These are phyloP conservation scores for Yponomeuta malinellus DNA, from an alignment of 2,888 invertebrate genomes.

Conservation along the genomic window DNA sequence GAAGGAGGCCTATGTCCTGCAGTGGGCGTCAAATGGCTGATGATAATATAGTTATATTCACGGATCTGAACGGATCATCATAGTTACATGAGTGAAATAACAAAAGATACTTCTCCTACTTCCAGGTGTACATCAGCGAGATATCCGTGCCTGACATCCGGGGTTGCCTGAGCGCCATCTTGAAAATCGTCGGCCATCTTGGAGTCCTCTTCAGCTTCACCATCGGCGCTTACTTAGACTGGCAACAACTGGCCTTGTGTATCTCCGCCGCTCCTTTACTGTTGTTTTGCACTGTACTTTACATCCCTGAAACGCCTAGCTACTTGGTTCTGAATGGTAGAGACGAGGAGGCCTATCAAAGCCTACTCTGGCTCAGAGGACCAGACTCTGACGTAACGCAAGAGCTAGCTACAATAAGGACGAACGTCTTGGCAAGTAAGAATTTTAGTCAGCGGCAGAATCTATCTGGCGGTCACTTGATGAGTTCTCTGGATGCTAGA, in stretches of 20 bases:
- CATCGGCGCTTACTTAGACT: conserved; percentile 88
- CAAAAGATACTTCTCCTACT: conserved; percentile 23
- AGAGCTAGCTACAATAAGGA: conserved; percentile 82
- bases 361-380: conserved; percentile 89
- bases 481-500: conserved; percentile 58
- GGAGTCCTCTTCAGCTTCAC: conserved; percentile 90
- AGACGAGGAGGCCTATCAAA: conserved; percentile 78
- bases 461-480: conserved; percentile 58
- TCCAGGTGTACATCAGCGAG: conserved; percentile 92
- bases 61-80: too few species aligned
- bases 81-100: background rate
- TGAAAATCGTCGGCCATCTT: conserved; percentile 89
- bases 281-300: conserved; percentile 83
- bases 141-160: conserved; percentile 91
- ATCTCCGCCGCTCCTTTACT: conserved; percentile 87
- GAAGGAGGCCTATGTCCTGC: too few species aligned
- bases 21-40: too few species aligned
- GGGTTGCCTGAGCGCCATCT: conserved; percentile 89
- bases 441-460: conserved; percentile 67
- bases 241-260: conserved; percentile 88
- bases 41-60: too few species aligned
- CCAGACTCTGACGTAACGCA: conserved; percentile 84
- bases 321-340: conserved; percentile 85
- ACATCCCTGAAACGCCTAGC: conserved; percentile 93
- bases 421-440: conserved; percentile 78